Base-by-base conservation (phyloP, 2,113 vertebrate species). In the Azemiops feae region DNA sequence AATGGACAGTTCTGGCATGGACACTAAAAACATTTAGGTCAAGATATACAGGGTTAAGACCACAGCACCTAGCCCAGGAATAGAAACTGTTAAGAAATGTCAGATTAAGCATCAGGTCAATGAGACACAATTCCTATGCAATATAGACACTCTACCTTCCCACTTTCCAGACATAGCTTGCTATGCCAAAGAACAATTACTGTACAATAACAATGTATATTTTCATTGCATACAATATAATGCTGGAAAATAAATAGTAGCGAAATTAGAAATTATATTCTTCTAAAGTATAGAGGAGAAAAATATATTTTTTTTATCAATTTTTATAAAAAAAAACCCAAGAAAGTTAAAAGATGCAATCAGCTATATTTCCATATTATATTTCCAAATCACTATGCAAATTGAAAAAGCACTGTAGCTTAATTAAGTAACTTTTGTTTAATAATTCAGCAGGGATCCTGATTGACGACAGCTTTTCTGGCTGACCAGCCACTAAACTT, bases 381-480 rank as follows among this genome's bases (percentile, higher is more conserved):
- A 39, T 81, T 16, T 39, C 5, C 69, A 74, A 74, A 74, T 74
- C n/a, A 39, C 16, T 0, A 74, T 74, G 34, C 34, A 81, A 39
- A 81, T 20, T 7, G 64, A 74, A 74, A 64, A 74, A 74, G 12
- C n/a, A 34, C n/a, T 74, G 16, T 54, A 54, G 3, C 53, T 54
- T 54, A 50, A 50, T 50, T 50, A 50, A 50, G 47, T 50, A 10
- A 8, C 47, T 50, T 50, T 50, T 50, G 9, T 93, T 94, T 88
- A 43, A 91, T 93, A 91, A 92, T 74, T 95, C 95, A 96, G 92
- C 96, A 96, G 94, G 57, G 93, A 1, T 25, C 34, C 12, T 91
- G 0, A 55, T 54, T 34, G 43, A 30, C 18, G 87, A 91, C 85
- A 92, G 22, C 92, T 18, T 54, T 12, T 5, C 52, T 92, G 95